Evolutionary conservation across 2,888 invertebrate species (phyloP).

Genomic region (Elysia crispata): DNA sequence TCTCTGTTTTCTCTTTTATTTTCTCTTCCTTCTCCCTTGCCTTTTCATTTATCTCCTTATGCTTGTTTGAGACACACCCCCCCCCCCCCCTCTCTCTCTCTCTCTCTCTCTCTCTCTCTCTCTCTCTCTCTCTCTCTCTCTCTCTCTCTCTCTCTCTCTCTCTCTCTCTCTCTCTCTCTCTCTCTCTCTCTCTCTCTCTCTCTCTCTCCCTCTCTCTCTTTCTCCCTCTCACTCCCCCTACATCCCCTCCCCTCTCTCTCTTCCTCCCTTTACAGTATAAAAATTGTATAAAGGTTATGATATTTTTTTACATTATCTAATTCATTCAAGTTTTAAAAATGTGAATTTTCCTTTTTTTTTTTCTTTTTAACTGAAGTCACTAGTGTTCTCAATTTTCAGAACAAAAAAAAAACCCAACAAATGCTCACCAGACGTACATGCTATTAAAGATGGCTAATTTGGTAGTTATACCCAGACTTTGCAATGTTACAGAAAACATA

Average conservation of each 20-base stretch:
- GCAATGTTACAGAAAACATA: too few species aligned
- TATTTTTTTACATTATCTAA: neutral
- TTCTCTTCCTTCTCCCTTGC: neutral
- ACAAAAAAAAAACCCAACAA: too few species aligned
- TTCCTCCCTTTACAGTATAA: neutral
- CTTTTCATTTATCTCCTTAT: neutral
- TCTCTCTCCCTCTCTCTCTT: neutral
- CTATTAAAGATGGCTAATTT: too few species aligned
- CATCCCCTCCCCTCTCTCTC: neutral
- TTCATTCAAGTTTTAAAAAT: neutral
- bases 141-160: neutral
- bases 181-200: neutral
- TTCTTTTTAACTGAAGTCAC: neutral
- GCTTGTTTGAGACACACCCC: neutral
- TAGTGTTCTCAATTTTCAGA: too few species aligned
- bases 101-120: neutral
- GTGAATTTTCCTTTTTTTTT: neutral
- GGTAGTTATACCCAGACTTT: too few species aligned
- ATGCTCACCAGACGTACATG: too few species aligned
- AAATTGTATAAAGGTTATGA: neutral
- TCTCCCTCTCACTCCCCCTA: neutral
- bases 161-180: neutral
- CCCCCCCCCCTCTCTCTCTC: neutral
- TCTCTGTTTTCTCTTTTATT: neutral
- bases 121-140: neutral